phyloP scores from a whole-genome alignment of 2,888 invertebrate genomes.

The Saturnia japonica region DNA sequence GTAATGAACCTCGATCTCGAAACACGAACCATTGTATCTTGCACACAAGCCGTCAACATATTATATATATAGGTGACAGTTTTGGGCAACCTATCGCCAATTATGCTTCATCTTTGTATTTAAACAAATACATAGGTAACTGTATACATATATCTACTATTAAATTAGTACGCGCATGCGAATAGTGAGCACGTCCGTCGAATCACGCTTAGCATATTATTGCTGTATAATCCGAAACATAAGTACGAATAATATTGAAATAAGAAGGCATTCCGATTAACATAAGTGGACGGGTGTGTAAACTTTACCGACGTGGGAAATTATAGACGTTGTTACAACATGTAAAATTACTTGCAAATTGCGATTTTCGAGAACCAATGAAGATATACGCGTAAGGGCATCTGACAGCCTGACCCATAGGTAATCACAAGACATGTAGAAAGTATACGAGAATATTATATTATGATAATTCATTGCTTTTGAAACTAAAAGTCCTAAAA shows the following conservation, averaged over 20 bases:
- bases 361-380: conserved; percentile 34
- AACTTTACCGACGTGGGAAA: conserved; percentile 34
- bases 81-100: no score
- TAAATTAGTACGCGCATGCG: conserved; percentile 11
- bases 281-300: conserved; percentile 8
- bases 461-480: not conserved
- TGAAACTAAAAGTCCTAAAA: not conserved
- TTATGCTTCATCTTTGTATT: no score
- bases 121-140: no score
- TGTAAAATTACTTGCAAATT: conserved; percentile 55
- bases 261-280: not conserved
- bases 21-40: no score
- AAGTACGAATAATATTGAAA: conserved; percentile 11
- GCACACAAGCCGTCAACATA: no score
- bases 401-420: conserved; percentile 1
- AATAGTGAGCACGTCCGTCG: conserved; percentile 35
- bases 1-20: no score
- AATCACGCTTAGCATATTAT: conserved; percentile 46
- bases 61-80: no score
- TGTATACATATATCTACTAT: not conserved
- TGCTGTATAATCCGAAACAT: conserved; percentile 25
- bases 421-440: conserved; percentile 8
- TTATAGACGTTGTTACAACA: conserved; percentile 27
- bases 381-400: conserved; percentile 13
- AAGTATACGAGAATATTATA: not conserved